phyloP scores from a whole-genome alignment of 2,888 invertebrate genomes.

The Cerastoderma edule region DNA sequence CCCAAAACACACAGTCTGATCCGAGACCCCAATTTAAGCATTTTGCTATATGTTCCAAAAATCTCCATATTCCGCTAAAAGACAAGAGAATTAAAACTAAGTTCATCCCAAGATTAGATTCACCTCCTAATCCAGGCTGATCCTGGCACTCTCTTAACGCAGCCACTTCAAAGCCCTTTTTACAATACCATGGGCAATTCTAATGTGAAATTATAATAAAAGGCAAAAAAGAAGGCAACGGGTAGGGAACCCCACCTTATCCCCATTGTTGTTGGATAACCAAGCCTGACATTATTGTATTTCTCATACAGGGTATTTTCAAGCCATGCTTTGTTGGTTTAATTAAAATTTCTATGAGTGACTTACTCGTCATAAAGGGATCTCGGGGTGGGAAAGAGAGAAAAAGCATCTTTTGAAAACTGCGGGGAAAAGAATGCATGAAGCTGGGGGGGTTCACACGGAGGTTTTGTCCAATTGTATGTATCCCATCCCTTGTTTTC shows the following conservation, averaged over 20 bases:
- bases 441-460: neutral
- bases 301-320: conserved; percentile 38
- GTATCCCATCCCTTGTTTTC: conserved; percentile 4
- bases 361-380: conserved; percentile 33
- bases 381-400: conserved; percentile 10
- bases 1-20: no score
- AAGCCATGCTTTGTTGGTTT: conserved; percentile 45
- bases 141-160: no score
- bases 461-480: neutral
- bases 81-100: no score
- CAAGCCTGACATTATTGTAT: conserved; percentile 44
- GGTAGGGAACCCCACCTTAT: conserved; percentile 41
- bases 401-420: conserved; percentile 3
- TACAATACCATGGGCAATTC: no score
- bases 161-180: no score
- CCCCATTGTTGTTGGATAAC: conserved; percentile 59
- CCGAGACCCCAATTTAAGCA: no score
- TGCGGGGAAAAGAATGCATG: neutral
- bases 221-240: conserved; percentile 9
- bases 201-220: conserved; percentile 30
- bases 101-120: no score
- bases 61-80: no score
- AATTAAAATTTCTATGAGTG: conserved; percentile 50
- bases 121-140: no score
- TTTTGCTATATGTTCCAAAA: no score